phyloP scores from a whole-genome alignment of 2,888 invertebrate genomes.

The Petrolisthes manimaculis region DNA sequence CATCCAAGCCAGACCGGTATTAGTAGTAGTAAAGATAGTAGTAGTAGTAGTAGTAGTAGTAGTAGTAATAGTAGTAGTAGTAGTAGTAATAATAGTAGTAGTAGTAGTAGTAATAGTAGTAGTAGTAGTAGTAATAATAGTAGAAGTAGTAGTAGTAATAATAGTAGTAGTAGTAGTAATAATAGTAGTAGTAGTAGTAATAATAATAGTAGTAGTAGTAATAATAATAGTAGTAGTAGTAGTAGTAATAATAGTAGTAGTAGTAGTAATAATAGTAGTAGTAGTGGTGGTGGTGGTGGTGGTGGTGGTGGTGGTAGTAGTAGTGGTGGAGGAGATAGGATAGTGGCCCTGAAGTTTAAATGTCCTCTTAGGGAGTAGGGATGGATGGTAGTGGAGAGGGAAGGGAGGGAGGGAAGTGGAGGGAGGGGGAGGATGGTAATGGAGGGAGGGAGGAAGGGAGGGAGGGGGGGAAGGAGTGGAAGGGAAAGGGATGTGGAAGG shows the following conservation, averaged over 20 bases:
- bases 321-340: too few relatives aligned
- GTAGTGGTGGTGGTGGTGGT: background rate
- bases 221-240: slow-evolving; percentile 17
- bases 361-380: slow-evolving; percentile 3
- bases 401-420: too few relatives aligned
- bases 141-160: background rate
- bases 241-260: slow-evolving; percentile 25
- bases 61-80: background rate
- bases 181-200: background rate
- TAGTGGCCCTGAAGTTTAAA: slow-evolving; percentile 12
- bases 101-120: background rate
- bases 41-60: slow-evolving; percentile 11
- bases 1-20: background rate
- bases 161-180: background rate
- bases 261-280: background rate
- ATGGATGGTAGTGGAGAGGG: background rate
- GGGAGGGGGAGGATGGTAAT: too few relatives aligned
- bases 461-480: background rate
- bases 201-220: slow-evolving; percentile 20
- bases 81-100: background rate
- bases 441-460: background rate
- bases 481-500: background rate
- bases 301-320: background rate
- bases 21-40: slow-evolving; percentile 18
- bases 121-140: too few relatives aligned